Evolutionary conservation across 2,797 vertebrate species (phyloP).

Genomic region (Schizothorax lantsangensis): DNA sequence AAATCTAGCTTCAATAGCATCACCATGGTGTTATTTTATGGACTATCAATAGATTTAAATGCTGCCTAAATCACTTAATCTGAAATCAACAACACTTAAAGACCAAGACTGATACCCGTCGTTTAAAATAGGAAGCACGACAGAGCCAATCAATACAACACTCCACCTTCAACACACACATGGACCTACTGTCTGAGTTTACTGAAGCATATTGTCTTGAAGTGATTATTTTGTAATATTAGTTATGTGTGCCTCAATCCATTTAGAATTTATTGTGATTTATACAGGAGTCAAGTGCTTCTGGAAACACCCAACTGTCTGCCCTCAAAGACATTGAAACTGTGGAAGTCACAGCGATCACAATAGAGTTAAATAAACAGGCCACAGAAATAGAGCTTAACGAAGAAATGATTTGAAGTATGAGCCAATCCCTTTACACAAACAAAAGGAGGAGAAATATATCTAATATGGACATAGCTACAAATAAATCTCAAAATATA

Average conservation of each 20-base stretch:
- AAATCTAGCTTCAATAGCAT: neutral
- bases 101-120: neutral
- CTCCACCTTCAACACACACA: neutral
- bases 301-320: constrained; percentile 7
- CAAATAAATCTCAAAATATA: neutral
- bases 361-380: constrained; percentile 29
- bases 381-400: neutral
- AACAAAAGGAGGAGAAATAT: neutral
- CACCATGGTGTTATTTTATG: neutral
- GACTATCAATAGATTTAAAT: neutral
- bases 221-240: too few species aligned
- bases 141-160: neutral
- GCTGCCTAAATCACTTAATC: neutral
- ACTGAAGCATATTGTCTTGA: constrained; percentile 28
- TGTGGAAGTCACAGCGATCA: constrained; percentile 13
- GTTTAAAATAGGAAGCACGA: constrained; percentile 21
- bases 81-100: neutral
- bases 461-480: neutral
- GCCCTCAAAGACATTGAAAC: constrained; percentile 5
- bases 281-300: too few species aligned
- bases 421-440: neutral
- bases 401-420: neutral
- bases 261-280: too few species aligned
- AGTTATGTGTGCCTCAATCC: too few species aligned
- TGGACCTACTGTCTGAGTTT: constrained; percentile 14